These are phyloP conservation scores for Drosophila paulistorum DNA, from an alignment of 1,140 invertebrate species.

Conservation along the genomic window DNA sequence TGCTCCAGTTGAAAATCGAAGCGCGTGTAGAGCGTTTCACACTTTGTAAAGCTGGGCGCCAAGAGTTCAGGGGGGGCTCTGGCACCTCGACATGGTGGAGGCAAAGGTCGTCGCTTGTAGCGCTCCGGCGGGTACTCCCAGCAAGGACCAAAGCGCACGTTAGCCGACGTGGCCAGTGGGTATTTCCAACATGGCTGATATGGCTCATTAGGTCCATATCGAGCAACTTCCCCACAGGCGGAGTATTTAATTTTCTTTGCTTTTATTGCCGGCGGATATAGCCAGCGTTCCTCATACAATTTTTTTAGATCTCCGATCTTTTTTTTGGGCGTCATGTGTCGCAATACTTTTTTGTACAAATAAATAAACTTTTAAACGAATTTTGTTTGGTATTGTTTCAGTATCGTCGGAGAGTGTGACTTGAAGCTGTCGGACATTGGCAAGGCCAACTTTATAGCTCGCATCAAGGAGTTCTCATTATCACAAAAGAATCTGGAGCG, in stretches of 20 bases:
- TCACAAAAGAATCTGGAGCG: constrained; percentile 41
- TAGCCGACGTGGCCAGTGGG: constrained; percentile 18
- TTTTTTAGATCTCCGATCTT: constrained; percentile 39
- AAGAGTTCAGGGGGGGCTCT: constrained; percentile 29
- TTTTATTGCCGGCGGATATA: constrained; percentile 45
- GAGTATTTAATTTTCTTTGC: constrained; percentile 27
- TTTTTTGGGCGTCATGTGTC: constrained; percentile 21
- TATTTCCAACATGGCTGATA: constrained; percentile 53
- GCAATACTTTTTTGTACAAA: constrained; percentile 23
- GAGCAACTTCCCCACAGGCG: constrained; percentile 28
- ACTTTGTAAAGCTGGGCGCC: constrained; percentile 44
- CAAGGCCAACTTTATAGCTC: constrained; percentile 83
- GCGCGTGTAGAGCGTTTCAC: constrained; percentile 48
- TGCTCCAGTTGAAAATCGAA: constrained; percentile 55
- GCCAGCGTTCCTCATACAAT: constrained; percentile 42
- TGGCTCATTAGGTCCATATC: constrained; percentile 13
- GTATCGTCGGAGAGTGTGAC: constrained; percentile 83
- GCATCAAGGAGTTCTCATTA: constrained; percentile 74
- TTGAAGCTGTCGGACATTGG: constrained; percentile 84
- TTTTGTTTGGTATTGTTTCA: constrained; percentile 45
- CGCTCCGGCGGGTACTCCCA: constrained; percentile 66
- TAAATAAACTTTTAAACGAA: neutral
- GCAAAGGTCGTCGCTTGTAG: constrained; percentile 43
- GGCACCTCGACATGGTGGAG: constrained; percentile 56
- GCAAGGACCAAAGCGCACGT: constrained; percentile 50